phyloP scores from a whole-genome alignment of 2,888 invertebrate genomes.

The Eupeodes latifasciatus region DNA sequence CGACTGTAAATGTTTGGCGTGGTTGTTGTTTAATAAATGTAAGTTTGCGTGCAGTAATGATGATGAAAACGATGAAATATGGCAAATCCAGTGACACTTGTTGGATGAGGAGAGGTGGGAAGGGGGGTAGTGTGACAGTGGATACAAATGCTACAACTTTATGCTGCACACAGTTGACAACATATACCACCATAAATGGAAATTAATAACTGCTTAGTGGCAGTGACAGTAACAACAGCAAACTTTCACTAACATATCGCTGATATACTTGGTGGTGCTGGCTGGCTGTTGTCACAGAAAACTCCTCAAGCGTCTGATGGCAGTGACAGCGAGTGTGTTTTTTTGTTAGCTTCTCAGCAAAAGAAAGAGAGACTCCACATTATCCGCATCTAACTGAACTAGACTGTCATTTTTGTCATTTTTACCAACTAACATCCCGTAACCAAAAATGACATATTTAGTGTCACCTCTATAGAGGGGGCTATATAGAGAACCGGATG shows the following conservation, averaged over 20 bases:
- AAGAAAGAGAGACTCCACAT: not conserved
- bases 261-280: not conserved
- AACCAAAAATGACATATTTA: slow-evolving; percentile 60
- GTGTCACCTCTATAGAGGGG: slow-evolving; percentile 46
- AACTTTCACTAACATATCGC: slow-evolving; percentile 68
- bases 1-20: slow-evolving; percentile 21
- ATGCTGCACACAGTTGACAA: slow-evolving; percentile 53
- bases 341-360: slow-evolving; percentile 1
- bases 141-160: slow-evolving; percentile 44
- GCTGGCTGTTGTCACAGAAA: slow-evolving; percentile 54
- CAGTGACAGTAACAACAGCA: slow-evolving; percentile 28
- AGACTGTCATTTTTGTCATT: slow-evolving; percentile 47
- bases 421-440: slow-evolving; percentile 57
- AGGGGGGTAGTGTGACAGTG: not conserved
- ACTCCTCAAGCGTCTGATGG: slow-evolving; percentile 43
- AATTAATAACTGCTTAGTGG: slow-evolving; percentile 70
- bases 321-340: not conserved
- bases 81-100: slow-evolving; percentile 70
- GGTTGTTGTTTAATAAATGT: slow-evolving; percentile 1
- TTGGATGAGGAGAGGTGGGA: slow-evolving; percentile 11
- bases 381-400: not conserved
- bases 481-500: slow-evolving; percentile 64
- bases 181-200: slow-evolving; percentile 67
- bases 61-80: slow-evolving; percentile 68
- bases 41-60: slow-evolving; percentile 64